Evolutionary conservation across 2,113 vertebrate genomes (phyloP).

Genomic region (Uria lomvia): DNA sequence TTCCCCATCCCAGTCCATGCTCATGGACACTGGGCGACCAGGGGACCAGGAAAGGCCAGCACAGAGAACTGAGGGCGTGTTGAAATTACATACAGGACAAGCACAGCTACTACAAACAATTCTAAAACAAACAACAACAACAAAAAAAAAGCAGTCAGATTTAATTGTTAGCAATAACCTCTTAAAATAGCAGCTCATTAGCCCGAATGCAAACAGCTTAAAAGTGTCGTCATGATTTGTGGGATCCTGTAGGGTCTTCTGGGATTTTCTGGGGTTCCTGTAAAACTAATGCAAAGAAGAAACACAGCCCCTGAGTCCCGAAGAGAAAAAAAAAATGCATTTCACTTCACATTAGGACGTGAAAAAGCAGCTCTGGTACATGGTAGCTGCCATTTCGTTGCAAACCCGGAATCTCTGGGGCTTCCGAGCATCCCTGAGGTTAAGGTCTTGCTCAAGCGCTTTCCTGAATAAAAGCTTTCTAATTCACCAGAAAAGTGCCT

Average conservation of each 20-base stretch:
- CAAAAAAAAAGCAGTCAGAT: background rate
- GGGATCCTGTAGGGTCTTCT: background rate
- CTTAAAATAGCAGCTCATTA: background rate
- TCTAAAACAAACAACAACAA: background rate
- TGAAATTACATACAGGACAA: background rate
- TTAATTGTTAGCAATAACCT: background rate
- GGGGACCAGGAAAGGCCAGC: background rate
- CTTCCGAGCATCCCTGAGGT: background rate
- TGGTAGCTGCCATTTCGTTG: background rate
- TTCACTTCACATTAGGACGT: background rate
- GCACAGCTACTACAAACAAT: background rate
- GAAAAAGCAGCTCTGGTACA: background rate
- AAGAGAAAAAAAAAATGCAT: background rate
- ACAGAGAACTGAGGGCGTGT: background rate
- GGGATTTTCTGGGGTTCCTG: background rate
- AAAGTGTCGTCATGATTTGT: background rate
- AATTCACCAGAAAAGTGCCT: background rate
- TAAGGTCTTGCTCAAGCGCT: background rate
- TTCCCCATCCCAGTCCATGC: background rate
- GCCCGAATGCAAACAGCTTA: background rate
- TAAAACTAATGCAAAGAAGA: background rate
- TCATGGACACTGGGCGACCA: fast-evolving
- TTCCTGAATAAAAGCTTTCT: background rate
- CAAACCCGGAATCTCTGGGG: background rate
- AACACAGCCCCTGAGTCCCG: background rate